phyloP scores from a whole-genome alignment of 2,888 invertebrate species.

The Heliconius ismenius region DNA sequence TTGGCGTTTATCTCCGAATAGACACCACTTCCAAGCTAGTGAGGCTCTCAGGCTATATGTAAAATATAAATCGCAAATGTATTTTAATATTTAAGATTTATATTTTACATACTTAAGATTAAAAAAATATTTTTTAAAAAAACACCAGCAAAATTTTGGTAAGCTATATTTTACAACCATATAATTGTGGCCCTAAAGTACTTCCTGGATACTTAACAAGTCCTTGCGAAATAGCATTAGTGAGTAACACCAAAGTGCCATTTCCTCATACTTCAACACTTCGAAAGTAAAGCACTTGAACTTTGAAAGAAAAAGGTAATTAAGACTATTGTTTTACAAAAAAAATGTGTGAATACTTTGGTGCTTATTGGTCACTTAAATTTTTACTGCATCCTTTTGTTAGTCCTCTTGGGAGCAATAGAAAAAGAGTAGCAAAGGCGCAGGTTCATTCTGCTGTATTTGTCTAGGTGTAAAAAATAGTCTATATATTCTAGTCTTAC shows the following conservation, averaged over 20 bases:
- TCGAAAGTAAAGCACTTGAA: conserved; percentile 32
- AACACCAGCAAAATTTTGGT: background rate
- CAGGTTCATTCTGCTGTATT: background rate
- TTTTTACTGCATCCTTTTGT: background rate
- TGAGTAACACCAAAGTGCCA: conserved; percentile 17
- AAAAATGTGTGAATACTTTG: conserved; percentile 12
- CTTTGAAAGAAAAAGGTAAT: conserved; percentile 42
- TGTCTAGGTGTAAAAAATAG: background rate
- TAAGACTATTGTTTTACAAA: conserved; percentile 9
- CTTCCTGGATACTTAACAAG: conserved; percentile 33
- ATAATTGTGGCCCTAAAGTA: conserved; percentile 24
- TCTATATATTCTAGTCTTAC: too few relatives aligned
- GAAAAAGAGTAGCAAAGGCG: background rate
- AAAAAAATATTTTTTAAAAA: background rate
- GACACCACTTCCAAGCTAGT: too few relatives aligned
- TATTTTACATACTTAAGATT: too few relatives aligned
- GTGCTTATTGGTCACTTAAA: background rate
- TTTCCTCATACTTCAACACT: conserved; percentile 24
- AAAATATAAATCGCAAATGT: too few relatives aligned
- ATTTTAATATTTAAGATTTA: too few relatives aligned
- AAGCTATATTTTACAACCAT: conserved; percentile 8
- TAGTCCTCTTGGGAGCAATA: background rate
- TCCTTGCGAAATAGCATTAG: conserved; percentile 28
- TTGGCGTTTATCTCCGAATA: too few relatives aligned
- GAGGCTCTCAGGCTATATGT: too few relatives aligned